Evolutionary conservation across 2,888 invertebrate species (phyloP), one percentile per base, ranked within the genome.

Genomic region (Agapostemon virescens): DNA sequence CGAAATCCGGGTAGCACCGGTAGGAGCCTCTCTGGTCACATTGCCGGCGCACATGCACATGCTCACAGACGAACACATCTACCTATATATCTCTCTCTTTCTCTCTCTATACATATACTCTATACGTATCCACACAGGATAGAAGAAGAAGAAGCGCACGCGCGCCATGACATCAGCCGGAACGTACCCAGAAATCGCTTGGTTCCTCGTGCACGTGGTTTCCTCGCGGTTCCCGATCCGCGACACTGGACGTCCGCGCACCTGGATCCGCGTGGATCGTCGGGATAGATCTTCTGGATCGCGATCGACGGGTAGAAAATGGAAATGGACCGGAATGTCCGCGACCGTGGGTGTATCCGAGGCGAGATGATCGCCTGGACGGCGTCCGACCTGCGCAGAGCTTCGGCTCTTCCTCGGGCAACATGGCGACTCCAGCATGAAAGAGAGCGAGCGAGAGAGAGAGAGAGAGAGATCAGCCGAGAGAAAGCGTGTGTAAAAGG

Each of bases 371-470:
- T 73, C 70, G 67, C 69, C 38, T 73, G 69, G 70, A 81, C 77
- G 77, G 84, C 77, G 79, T 83, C 74, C 83, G 85, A 85, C 85
- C 86, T 88, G 88, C 89, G 86, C 84, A 86, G 72, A 84, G 79
- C 76, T 85, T 85, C 82, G 74, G 55, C 20, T 77, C 64, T 68
- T 76, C 63, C 76, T 26, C 55, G 76, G 84, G 45, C 90, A 90
- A 89, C 83, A 90, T 90, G 90, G 90, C 90, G 89, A 74, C 83
- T 13, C 45, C 72, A n/a, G 45, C 66, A 42, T n/a, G 42, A 42
- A 55, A 74, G 77, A 20, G 69, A 61, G 63, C 69, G 49, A 66
- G 38, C 55, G 26, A 20, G 55, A 36, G 61, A 20, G 77, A 74
- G 76, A 75, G 82, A 58, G 30, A 58, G 20, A 55, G 52, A 7